Percentiles rank a stretch among this genome's conserved stretches.
Conservation (phyloP, 2,888 invertebrate genomes). For the Amphipyra berbera region DNA sequence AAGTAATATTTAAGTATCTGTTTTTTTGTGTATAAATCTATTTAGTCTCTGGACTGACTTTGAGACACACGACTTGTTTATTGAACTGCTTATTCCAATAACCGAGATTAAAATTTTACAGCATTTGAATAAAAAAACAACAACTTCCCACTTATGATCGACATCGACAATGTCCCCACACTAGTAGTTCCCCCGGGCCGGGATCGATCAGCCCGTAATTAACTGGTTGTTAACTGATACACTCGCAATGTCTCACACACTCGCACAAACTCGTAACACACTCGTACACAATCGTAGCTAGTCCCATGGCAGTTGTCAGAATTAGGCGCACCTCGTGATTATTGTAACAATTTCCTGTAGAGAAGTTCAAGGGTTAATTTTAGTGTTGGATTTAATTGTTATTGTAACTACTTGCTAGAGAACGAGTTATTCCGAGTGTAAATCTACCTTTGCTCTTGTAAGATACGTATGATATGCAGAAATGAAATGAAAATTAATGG, state of each 20-base stretch:
- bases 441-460: too few relatives aligned
- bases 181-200: slow-evolving; percentile 65
- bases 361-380: slow-evolving; percentile 11
- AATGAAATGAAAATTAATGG: too few relatives aligned
- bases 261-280: slow-evolving; percentile 26
- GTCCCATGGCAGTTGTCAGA: slow-evolving; percentile 42
- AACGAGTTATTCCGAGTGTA: too few relatives aligned
- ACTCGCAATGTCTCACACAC: slow-evolving; percentile 53
- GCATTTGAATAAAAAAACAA: too few relatives aligned
- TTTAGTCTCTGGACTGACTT: too few relatives aligned
- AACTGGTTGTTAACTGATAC: slow-evolving; percentile 83
- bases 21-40: too few relatives aligned
- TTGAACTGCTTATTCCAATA: too few relatives aligned
- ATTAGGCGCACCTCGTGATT: slow-evolving; percentile 29
- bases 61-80: too few relatives aligned
- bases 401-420: background rate
- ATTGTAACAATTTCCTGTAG: slow-evolving; percentile 15
- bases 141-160: slow-evolving; percentile 16
- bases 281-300: slow-evolving; percentile 14
- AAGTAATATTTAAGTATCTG: too few relatives aligned
- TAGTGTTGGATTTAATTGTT: background rate
- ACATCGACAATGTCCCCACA: slow-evolving; percentile 50
- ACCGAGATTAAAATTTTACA: too few relatives aligned
- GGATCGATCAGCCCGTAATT: slow-evolving; percentile 84
- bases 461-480: too few relatives aligned